Conservation (phyloP, 1,140 invertebrate species). For the Pygmarrhopalites habei region DNA sequence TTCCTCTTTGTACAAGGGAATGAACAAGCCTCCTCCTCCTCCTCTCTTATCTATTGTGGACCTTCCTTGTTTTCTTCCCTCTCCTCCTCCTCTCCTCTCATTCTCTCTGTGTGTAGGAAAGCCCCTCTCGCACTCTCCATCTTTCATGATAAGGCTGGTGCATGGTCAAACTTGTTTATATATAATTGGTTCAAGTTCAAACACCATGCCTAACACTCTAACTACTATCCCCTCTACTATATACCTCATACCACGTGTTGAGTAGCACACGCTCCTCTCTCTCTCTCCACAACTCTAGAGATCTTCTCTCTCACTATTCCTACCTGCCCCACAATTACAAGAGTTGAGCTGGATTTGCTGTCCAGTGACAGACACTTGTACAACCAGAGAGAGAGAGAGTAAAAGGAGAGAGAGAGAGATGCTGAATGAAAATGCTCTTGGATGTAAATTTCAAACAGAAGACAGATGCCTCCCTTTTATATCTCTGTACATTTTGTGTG, state of each 20-base stretch:
- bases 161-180: slow-evolving; percentile 6
- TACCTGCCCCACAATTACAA: not conserved
- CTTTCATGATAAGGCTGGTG: not conserved
- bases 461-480: too few relatives aligned
- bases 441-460: too few relatives aligned
- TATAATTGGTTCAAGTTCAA: slow-evolving; percentile 10
- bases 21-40: too few relatives aligned
- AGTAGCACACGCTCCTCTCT: too few relatives aligned
- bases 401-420: not conserved
- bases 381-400: not conserved
- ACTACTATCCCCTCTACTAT: not conserved
- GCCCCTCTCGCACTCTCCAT: not conserved
- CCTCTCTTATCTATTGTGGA: too few relatives aligned
- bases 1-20: too few relatives aligned
- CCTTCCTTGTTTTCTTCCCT: too few relatives aligned
- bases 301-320: not conserved
- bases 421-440: too few relatives aligned
- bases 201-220: not conserved
- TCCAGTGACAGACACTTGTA: slow-evolving; percentile 3
- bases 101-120: too few relatives aligned
- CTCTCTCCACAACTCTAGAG: not conserved
- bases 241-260: too few relatives aligned
- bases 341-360: not conserved
- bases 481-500: not conserved
- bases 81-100: not conserved